These are phyloP conservation scores for Synchiropus splendidus DNA, from an alignment of 2,113 vertebrate genomes.

Conservation along the genomic window DNA sequence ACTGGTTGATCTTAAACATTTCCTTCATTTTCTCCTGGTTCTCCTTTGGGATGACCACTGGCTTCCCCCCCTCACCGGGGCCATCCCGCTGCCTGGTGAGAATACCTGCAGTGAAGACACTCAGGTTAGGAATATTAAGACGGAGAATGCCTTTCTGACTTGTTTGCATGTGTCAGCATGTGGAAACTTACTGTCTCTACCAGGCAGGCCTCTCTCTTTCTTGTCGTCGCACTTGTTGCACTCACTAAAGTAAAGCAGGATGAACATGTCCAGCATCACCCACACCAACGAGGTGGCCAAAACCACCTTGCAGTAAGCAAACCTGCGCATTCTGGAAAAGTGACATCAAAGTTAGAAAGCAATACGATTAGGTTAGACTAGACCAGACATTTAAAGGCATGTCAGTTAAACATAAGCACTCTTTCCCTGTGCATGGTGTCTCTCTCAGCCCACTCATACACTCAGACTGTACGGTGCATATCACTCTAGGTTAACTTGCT, in stretches of 20 bases:
- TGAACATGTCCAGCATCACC: constrained; percentile 98
- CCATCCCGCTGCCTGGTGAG: constrained; percentile 85
- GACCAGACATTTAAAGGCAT: constrained; percentile 11
- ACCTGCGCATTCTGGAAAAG: constrained; percentile 83
- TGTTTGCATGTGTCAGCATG: background rate
- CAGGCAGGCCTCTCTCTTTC: constrained; percentile 84
- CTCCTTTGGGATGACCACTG: constrained; percentile 94
- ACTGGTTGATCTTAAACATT: constrained; percentile 99
- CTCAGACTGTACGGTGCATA: too few species aligned
- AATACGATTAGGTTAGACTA: too few species aligned
- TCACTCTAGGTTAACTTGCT: too few species aligned
- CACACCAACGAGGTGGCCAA: constrained; percentile 97
- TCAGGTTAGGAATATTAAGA: background rate
- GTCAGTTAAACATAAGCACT: constrained; percentile 9
- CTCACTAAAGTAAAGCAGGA: constrained; percentile 98
- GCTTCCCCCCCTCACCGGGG: constrained; percentile 96
- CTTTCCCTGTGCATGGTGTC: too few species aligned
- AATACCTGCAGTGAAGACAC: constrained; percentile 64
- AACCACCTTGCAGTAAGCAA: constrained; percentile 98
- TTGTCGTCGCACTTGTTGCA: constrained; percentile 98
- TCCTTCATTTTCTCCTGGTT: constrained; percentile 99
- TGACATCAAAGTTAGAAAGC: background rate
- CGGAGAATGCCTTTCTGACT: background rate
- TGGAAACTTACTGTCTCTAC: constrained; percentile 54
- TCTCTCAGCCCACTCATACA: constrained; percentile 14